phyloP scores from a whole-genome alignment of 2,888 invertebrate species.

The Eupeodes luniger region DNA sequence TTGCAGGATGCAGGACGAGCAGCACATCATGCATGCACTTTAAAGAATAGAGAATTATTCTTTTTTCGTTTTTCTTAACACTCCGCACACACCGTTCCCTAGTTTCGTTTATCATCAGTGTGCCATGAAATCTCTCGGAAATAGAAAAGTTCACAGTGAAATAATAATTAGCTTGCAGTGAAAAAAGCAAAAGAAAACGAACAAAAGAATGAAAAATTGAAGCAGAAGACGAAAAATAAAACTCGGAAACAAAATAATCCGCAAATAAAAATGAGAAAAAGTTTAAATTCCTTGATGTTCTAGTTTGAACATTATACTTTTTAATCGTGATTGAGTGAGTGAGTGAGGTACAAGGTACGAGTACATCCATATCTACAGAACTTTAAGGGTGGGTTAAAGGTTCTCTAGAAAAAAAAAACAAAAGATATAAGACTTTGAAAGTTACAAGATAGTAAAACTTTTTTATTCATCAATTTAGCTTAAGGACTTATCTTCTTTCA shows the following conservation, averaged over 20 bases:
- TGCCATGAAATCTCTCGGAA: slow-evolving; percentile 25
- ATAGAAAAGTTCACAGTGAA: slow-evolving; percentile 51
- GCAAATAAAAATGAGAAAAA: slow-evolving; percentile 24
- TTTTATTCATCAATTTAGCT: background rate
- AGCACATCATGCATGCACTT: slow-evolving; percentile 50
- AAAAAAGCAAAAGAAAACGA: background rate
- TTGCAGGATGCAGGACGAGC: background rate
- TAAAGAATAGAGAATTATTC: slow-evolving; percentile 8
- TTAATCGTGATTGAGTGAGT: background rate
- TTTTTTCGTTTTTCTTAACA: background rate
- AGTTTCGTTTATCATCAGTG: background rate
- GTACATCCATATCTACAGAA: no score
- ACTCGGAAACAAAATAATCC: background rate
- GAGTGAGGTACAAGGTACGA: no score
- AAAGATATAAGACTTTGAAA: no score
- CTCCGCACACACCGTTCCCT: background rate
- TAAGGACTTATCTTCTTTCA: no score
- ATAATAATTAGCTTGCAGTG: slow-evolving; percentile 41
- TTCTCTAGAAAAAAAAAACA: no score
- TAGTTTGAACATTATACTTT: slow-evolving; percentile 18
- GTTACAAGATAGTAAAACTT: no score
- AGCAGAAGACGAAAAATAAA: no score
- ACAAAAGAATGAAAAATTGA: background rate
- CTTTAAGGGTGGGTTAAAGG: no score
- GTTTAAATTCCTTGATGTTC: slow-evolving; percentile 20